A percentile compares a stretch with the other conserved stretches of the same genome.
Evolutionary conservation across 2,113 vertebrate species (phyloP).

Genomic region (Cervus canadensis): DNA sequence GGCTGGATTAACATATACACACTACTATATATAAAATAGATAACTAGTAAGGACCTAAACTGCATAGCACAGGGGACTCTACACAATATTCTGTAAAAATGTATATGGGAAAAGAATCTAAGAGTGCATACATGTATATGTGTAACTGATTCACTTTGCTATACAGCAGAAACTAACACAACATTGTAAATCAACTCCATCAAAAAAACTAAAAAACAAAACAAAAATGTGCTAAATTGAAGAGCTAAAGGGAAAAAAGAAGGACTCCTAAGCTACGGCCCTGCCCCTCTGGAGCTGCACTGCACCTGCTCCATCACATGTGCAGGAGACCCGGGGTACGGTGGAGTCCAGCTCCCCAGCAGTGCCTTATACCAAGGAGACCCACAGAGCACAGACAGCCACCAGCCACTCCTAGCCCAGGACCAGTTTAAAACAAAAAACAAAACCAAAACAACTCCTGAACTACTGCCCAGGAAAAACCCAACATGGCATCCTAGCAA

Average conservation of each 20-base stretch:
- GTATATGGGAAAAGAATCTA: background rate
- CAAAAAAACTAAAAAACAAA: background rate
- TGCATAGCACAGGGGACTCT: background rate
- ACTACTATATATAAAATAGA: background rate
- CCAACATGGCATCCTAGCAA: background rate
- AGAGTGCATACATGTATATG: background rate
- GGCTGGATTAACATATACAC: background rate
- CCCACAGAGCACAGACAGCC: background rate
- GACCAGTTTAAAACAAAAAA: background rate
- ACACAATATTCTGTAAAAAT: background rate
- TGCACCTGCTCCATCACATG: background rate
- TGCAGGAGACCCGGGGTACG: accelerated
- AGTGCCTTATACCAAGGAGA: background rate
- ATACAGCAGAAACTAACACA: background rate
- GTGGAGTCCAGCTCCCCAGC: background rate
- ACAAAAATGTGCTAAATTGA: background rate
- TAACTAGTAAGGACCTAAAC: background rate
- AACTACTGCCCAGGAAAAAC: background rate
- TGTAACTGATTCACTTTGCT: background rate
- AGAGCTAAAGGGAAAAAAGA: background rate
- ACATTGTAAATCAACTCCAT: background rate
- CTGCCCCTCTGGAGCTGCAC: background rate
- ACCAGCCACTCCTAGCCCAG: background rate
- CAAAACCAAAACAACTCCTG: background rate
- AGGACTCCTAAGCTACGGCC: background rate